Base-by-base conservation (phyloP, 2,888 invertebrate genomes). In the Sclerodermus sp. region DNA sequence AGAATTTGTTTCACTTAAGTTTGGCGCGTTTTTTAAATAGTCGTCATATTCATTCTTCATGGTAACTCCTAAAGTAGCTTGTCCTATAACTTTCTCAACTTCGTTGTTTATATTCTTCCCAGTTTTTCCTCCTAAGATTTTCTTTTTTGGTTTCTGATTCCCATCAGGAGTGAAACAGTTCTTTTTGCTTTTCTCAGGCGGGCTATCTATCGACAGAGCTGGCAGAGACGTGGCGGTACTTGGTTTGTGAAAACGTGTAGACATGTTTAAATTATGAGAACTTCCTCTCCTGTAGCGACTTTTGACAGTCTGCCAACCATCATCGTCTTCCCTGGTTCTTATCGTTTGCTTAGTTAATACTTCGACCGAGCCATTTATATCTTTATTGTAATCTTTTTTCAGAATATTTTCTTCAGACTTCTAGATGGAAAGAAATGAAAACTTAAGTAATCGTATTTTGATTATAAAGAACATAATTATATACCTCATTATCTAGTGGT, bases 251-350 rank as follows among this genome's bases (percentile, higher is more conserved):
- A 90, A 93, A 53, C 92, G 83, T 55, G 87, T 88, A 0, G 87
- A 81, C 62, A 82, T 80, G 57, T 81, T 82, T 0, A 82, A 76
- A 62, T 79, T 80, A 50, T 87, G 85, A 13, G 85, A 84, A 70
- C 87, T 87, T 1, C 84, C 84, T 42, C 87, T 82, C 18, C 91
- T 82, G 1, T 82, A 83, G 34, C 88, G 83, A 41, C 89, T 87
- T 66, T 91, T 88, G 0, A 96, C 96, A 0, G 91, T 95, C 57
- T 93, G 84, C 96, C 95, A 96, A 0, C 95, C 96, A 61, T 91
- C 91, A 13, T 55, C 58, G 42, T 75, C 68, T 49, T 71, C 68
- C 70, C 58, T 65, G 60, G 74, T 49, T 69, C 63, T 79, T 68
- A 34, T 74, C 49, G 55, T 51, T 34, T 48, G 77, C 71, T 57